Evolutionary conservation across 2,797 vertebrate species (phyloP).

Genomic region (Streptopelia turtur): DNA sequence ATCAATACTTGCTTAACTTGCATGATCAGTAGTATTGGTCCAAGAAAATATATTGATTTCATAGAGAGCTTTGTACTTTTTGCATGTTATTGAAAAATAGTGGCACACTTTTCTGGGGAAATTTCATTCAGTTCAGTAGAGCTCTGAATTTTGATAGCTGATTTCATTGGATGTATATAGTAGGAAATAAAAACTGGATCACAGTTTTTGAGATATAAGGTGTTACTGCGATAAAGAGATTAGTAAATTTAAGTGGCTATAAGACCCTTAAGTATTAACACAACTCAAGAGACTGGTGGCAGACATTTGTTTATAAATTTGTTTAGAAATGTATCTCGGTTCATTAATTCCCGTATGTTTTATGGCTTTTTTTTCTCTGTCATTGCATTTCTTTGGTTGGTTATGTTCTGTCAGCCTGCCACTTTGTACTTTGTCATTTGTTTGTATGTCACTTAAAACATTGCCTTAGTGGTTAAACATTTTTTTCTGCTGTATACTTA

Average conservation of each 20-base stretch:
- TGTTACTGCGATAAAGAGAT: not conserved
- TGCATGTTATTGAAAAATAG: not conserved
- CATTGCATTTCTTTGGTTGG: not conserved
- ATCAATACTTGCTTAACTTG: conserved; percentile 15
- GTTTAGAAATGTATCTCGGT: not conserved
- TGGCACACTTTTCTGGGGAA: not conserved
- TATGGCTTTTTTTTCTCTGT: not conserved
- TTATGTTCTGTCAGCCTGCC: not conserved
- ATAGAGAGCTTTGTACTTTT: not conserved
- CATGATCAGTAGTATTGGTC: not conserved
- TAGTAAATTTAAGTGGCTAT: not conserved
- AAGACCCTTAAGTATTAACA: not conserved
- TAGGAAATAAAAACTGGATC: not conserved
- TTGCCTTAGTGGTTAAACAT: not conserved
- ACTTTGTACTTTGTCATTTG: not conserved
- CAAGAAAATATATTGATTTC: not conserved
- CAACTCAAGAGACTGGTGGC: not conserved
- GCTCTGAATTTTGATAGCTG: not conserved
- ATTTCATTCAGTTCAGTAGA: not conserved
- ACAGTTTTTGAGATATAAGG: not conserved
- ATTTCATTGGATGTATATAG: not conserved
- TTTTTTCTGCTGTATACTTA: conserved; percentile 28
- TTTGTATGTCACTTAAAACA: conserved; percentile 21
- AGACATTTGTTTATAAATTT: not conserved
- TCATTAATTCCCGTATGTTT: not conserved